Conservation (phyloP, 2,113 vertebrate species). For the Lepus americanus region DNA sequence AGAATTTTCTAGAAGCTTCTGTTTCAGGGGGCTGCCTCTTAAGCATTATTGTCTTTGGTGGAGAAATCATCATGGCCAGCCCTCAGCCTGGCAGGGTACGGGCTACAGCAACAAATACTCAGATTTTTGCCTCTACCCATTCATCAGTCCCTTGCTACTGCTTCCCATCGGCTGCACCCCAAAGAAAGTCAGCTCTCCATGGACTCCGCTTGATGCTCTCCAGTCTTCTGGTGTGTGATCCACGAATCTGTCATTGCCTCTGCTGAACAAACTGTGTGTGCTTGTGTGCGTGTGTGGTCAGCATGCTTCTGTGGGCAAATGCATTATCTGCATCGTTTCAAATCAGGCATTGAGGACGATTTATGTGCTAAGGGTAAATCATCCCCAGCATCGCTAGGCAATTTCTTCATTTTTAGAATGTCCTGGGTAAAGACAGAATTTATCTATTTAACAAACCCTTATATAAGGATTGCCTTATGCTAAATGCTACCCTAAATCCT, state of each 20-base stretch:
- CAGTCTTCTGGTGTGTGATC: neutral
- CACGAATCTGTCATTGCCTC: neutral
- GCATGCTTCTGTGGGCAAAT: neutral
- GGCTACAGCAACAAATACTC: neutral
- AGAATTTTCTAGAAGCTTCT: neutral
- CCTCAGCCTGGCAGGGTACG: neutral
- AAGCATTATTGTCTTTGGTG: neutral
- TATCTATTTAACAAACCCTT: neutral
- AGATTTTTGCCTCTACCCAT: no score
- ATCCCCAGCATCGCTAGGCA: neutral
- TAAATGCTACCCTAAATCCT: neutral
- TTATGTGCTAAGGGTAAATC: neutral
- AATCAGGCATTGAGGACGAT: neutral
- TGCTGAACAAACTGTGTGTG: neutral
- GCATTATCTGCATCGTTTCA: neutral
- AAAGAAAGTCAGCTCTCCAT: neutral
- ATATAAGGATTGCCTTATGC: neutral
- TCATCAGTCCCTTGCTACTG: rapidly evolving
- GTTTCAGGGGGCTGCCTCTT: neutral
- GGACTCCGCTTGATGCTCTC: neutral
- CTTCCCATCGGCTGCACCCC: no score
- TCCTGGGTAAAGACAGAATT: neutral
- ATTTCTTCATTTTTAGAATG: neutral
- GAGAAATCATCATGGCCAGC: neutral
- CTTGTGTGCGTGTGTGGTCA: neutral